These are phyloP conservation scores for Brachystomella parvula DNA, from an alignment of 1,140 invertebrate genomes.

Conservation along the genomic window DNA sequence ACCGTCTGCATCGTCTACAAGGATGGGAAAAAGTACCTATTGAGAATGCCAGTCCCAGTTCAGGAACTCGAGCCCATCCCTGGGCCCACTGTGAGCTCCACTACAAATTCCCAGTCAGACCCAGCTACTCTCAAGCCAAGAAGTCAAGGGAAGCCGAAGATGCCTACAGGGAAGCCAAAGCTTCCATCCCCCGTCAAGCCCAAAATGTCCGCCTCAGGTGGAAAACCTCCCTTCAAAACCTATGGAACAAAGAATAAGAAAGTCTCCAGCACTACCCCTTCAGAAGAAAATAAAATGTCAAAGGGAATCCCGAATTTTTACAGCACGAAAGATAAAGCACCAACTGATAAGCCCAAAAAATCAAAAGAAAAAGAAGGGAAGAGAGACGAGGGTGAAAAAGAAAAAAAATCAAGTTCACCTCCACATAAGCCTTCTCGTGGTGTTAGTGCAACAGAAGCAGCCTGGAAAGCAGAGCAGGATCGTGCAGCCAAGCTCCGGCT, in stretches of 20 bases:
- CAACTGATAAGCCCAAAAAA: background rate
- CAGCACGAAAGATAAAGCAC: background rate
- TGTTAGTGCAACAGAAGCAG: constrained; percentile 8
- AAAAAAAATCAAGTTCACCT: background rate
- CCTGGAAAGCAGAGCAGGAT: background rate
- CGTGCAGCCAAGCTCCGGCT: constrained; percentile 15
- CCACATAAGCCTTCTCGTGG: background rate
- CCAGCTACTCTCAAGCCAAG: too few species aligned
- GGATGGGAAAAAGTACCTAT: constrained; percentile 26
- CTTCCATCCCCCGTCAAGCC: background rate
- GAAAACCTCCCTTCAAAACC: background rate
- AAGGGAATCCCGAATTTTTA: constrained; percentile 4
- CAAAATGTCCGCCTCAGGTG: background rate
- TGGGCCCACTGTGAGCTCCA: too few species aligned
- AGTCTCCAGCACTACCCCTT: too few species aligned
- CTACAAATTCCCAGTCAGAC: too few species aligned
- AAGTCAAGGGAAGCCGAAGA: constrained; percentile 3
- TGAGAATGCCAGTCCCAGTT: constrained; percentile 19
- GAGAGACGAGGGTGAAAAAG: background rate
- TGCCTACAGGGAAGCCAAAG: constrained; percentile 1
- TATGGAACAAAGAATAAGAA: constrained; percentile 1
- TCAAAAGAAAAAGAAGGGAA: background rate
- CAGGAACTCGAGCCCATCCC: background rate
- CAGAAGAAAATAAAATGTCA: background rate
- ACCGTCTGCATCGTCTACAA: constrained; percentile 11